Evolutionary conservation across 2,797 vertebrate genomes (phyloP).

Genomic region (Tapirus indicus): DNA sequence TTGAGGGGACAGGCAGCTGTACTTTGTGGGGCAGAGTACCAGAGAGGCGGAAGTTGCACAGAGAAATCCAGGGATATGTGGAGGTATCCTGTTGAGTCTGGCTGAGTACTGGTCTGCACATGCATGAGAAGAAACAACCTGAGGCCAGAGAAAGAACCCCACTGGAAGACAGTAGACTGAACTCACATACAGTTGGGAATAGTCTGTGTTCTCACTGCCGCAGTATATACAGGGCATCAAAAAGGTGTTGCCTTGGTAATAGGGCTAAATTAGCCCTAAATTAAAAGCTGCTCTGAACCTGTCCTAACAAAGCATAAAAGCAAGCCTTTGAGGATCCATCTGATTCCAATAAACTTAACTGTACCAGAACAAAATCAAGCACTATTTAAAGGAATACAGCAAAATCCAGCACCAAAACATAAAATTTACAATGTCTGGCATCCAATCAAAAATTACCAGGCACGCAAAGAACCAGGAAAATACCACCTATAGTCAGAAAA

Average conservation of each 20-base stretch:
- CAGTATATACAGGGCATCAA: not conserved
- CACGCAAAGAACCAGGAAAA: slow-evolving; percentile 34
- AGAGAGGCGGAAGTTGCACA: not conserved
- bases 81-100: not conserved
- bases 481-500: slow-evolving; percentile 35
- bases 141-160: not conserved
- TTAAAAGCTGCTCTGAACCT: slow-evolving; percentile 3
- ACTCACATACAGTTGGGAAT: not conserved
- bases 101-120: not conserved
- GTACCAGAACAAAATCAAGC: not conserved
- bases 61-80: not conserved
- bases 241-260: not conserved
- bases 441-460: slow-evolving; percentile 28
- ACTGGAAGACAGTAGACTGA: not conserved
- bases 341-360: not conserved
- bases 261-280: not conserved
- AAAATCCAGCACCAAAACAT: not conserved
- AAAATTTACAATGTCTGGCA: not conserved
- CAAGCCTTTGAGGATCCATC: not conserved
- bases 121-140: not conserved
- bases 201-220: not conserved
- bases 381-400: not conserved
- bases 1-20: not conserved
- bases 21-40: not conserved
- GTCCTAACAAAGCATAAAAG: not conserved